These are phyloP conservation scores for Beaufortia kweichowensis DNA, from an alignment of 2,113 vertebrate species.

Conservation along the genomic window DNA sequence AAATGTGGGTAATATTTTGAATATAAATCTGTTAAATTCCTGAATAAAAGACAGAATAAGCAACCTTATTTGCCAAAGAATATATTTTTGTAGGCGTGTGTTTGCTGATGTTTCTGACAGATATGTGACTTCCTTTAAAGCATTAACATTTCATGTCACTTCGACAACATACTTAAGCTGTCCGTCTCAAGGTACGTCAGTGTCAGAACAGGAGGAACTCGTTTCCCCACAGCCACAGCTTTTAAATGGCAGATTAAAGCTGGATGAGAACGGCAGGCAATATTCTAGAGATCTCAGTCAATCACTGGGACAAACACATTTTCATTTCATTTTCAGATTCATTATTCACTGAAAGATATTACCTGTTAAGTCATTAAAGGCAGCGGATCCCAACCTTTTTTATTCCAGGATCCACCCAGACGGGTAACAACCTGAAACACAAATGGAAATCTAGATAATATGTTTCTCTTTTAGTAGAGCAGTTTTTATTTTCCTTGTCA, in stretches of 20 bases:
- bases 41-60: no score
- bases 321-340: no score
- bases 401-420: no score
- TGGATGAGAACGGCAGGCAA: not conserved
- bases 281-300: not conserved
- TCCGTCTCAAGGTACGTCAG: not conserved
- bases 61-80: no score
- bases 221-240: not conserved
- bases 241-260: not conserved
- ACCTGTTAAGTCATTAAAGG: not conserved
- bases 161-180: conserved; percentile 9
- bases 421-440: no score
- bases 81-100: no score
- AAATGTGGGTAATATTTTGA: no score
- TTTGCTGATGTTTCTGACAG: not conserved
- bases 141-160: conserved; percentile 20
- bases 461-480: no score
- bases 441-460: no score
- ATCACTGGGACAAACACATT: not conserved
- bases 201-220: not conserved
- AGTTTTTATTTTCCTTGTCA: no score
- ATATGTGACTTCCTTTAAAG: not conserved
- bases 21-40: no score
- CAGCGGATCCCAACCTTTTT: no score
- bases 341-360: not conserved